phyloP scores from a whole-genome alignment of 2,888 invertebrate genomes.

The Drosophila tripunctata region DNA sequence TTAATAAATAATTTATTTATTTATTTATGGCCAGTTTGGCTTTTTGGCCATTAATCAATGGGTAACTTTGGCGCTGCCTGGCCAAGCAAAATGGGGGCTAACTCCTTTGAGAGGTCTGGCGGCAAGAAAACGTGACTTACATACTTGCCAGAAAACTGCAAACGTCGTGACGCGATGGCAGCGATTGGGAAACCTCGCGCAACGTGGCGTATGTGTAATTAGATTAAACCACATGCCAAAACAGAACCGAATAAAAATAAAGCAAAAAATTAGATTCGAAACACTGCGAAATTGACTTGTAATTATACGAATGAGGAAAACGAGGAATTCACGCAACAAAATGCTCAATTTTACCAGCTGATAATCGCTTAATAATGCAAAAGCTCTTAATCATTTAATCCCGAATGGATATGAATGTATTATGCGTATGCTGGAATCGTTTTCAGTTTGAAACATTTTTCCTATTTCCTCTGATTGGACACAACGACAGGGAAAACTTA shows the following conservation, averaged over 20 bases:
- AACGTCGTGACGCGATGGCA: conserved; percentile 21
- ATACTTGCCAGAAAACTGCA: conserved; percentile 36
- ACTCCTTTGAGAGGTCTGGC: conserved; percentile 74
- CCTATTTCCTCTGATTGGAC: neutral
- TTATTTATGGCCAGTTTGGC: conserved; percentile 76
- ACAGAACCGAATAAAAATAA: conserved; percentile 35
- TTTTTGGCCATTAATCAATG: conserved; percentile 77
- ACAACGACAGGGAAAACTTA: neutral
- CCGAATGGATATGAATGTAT: neutral
- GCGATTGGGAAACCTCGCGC: conserved; percentile 67
- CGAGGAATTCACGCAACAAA: conserved; percentile 56
- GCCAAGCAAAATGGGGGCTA: conserved; percentile 54
- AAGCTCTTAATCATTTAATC: conserved; percentile 22
- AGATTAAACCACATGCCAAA: conserved; percentile 78
- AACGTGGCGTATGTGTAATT: conserved; percentile 80
- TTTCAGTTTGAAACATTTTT: neutral
- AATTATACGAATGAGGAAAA: conserved; percentile 68
- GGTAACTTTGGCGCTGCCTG: conserved; percentile 38
- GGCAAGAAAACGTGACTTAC: conserved; percentile 76
- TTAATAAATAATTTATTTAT: conserved; percentile 75
- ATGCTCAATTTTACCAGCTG: conserved; percentile 26
- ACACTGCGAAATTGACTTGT: conserved; percentile 73
- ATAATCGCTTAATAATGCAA: conserved; percentile 64
- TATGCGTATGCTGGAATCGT: neutral
- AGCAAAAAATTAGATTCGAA: conserved; percentile 38